phyloP scores from a whole-genome alignment of 2,888 invertebrate species.

The Melanostoma mellinum region DNA sequence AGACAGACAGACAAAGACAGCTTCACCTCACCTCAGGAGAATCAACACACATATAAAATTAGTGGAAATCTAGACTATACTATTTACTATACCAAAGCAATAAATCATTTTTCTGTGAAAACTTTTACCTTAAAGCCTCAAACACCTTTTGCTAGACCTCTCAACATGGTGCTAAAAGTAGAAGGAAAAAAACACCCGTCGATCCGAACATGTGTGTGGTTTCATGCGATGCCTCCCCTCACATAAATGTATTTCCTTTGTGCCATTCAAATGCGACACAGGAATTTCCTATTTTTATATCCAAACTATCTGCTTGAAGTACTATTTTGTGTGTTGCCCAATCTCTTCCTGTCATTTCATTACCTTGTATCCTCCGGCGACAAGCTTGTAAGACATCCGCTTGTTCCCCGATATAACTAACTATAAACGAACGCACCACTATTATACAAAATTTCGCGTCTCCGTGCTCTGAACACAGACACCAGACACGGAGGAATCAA shows the following conservation, averaged over 20 bases:
- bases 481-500: slow-evolving; percentile 37
- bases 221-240: neutral
- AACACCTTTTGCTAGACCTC: too few relatives aligned
- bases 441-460: slow-evolving; percentile 8
- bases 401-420: slow-evolving; percentile 26
- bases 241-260: slow-evolving; percentile 5
- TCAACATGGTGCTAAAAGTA: too few relatives aligned
- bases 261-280: neutral
- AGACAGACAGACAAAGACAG: too few relatives aligned
- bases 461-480: slow-evolving; percentile 30
- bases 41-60: too few relatives aligned
- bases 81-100: too few relatives aligned
- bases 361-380: slow-evolving; percentile 68
- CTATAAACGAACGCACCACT: neutral
- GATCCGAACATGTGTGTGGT: too few relatives aligned
- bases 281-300: slow-evolving; percentile 7
- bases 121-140: too few relatives aligned
- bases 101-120: too few relatives aligned
- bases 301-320: slow-evolving; percentile 24
- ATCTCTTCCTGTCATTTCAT: slow-evolving; percentile 56
- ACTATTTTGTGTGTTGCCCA: slow-evolving; percentile 20
- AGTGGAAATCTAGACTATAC: too few relatives aligned
- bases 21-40: too few relatives aligned
- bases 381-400: slow-evolving; percentile 58
- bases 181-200: too few relatives aligned